These are phyloP conservation scores for Nothoprocta perdicaria DNA, from an alignment of 2,113 vertebrate genomes.

Conservation along the genomic window DNA sequence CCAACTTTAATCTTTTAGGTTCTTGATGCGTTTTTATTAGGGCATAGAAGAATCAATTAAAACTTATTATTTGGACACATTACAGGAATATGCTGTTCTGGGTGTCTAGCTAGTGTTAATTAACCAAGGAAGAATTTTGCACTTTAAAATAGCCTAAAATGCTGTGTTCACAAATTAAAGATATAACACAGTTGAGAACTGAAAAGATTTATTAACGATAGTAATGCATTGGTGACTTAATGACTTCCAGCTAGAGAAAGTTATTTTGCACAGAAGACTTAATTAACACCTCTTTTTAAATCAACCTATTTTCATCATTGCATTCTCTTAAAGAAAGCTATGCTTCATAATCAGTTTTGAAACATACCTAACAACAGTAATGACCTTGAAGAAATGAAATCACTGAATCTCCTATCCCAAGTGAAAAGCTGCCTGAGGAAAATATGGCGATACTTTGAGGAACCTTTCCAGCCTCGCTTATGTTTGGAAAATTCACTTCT, in stretches of 20 bases:
- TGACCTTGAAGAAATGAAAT: background rate
- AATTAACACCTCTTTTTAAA: conserved; percentile 36
- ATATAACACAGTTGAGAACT: background rate
- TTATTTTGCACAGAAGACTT: background rate
- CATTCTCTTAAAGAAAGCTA: background rate
- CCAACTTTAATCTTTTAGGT: conserved; percentile 56
- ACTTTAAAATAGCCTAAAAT: conserved; percentile 36
- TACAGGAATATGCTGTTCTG: conserved; percentile 50
- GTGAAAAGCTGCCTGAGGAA: background rate
- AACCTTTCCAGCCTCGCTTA: background rate
- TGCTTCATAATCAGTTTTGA: background rate
- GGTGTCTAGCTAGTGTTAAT: conserved; percentile 49
- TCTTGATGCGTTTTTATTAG: conserved; percentile 66
- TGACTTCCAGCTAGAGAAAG: background rate
- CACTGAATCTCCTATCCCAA: background rate
- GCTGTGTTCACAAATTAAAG: background rate
- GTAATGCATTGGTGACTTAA: background rate
- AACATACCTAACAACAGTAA: background rate
- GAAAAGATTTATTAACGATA: conserved; percentile 15
- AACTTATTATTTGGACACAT: conserved; percentile 57
- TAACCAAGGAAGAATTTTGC: conserved; percentile 41
- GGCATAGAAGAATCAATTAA: conserved; percentile 66
- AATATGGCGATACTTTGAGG: background rate
- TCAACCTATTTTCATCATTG: background rate
- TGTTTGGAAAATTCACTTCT: background rate